Conservation (phyloP, 2,113 vertebrate species). For the Ibidorhyncha struthersii region DNA sequence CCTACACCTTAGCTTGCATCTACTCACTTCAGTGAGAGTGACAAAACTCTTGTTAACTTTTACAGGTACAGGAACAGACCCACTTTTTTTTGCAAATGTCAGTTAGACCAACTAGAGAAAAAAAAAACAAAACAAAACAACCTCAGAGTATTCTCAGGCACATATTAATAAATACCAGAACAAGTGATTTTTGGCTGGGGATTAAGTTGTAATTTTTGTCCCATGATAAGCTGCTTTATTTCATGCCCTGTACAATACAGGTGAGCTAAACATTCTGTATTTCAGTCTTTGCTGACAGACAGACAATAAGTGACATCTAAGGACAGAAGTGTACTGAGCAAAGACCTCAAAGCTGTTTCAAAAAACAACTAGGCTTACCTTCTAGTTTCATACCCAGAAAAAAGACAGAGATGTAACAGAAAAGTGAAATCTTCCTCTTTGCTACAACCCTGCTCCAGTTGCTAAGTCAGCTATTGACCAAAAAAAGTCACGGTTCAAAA, state of each 20-base stretch:
- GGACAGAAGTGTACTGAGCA: background rate
- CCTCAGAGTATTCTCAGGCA: background rate
- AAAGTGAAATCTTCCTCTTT: background rate
- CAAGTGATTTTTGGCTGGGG: background rate
- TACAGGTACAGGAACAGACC: slow-evolving; percentile 30
- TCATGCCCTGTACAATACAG: background rate
- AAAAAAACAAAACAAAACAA: background rate
- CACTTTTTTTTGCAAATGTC: slow-evolving; percentile 9
- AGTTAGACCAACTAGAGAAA: background rate
- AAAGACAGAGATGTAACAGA: background rate
- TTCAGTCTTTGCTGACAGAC: background rate
- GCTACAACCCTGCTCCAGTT: background rate
- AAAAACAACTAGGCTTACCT: background rate
- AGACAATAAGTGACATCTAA: background rate
- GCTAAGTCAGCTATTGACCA: background rate
- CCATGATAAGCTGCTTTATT: slow-evolving; percentile 16
- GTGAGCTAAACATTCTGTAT: background rate
- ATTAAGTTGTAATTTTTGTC: slow-evolving; percentile 14
- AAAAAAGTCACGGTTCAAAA: background rate
- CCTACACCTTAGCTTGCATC: background rate
- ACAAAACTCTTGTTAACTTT: slow-evolving; percentile 28
- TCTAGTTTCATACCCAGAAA: background rate
- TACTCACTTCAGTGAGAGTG: slow-evolving; percentile 3
- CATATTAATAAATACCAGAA: background rate
- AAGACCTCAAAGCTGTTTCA: background rate